Percentiles rank a stretch among this genome's conserved stretches.
phyloP scores from a whole-genome alignment of 2,113 vertebrate species.

The Pelvicachromis taeniatus region DNA sequence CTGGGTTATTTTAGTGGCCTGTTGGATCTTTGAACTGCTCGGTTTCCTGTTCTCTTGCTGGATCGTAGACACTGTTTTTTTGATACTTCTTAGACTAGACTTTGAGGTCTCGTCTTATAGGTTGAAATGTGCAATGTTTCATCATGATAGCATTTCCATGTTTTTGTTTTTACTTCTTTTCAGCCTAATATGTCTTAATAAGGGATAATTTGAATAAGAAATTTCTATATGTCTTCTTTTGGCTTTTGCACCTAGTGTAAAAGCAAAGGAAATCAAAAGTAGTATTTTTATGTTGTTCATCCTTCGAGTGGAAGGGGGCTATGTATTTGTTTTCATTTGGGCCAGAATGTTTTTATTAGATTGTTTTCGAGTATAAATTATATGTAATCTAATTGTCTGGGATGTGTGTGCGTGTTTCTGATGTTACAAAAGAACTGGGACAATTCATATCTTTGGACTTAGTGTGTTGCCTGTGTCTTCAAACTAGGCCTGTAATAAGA shows the following conservation, averaged over 20 bases:
- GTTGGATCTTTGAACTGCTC: constrained; percentile 29
- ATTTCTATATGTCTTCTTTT: constrained; percentile 41
- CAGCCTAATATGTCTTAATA: constrained; percentile 71
- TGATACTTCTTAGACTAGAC: constrained; percentile 48
- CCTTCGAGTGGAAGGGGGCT: constrained; percentile 29
- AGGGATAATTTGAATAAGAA: constrained; percentile 47
- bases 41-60: constrained; percentile 41
- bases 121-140: constrained; percentile 52
- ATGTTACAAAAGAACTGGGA: constrained; percentile 37
- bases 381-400: constrained; percentile 6
- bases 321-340: constrained; percentile 48
- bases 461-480: constrained; percentile 8
- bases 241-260: constrained; percentile 31
- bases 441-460: neutral
- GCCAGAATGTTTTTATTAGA: constrained; percentile 37
- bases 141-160: constrained; percentile 22
- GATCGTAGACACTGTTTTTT: constrained; percentile 43
- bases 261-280: constrained; percentile 13
- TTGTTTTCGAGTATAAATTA: constrained; percentile 14
- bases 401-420: constrained; percentile 20
- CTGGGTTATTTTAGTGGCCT: constrained; percentile 45
- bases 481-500: neutral
- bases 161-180: constrained; percentile 44
- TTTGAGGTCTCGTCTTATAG: constrained; percentile 21
- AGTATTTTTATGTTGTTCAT: constrained; percentile 30